These are phyloP conservation scores for Apogon talboti DNA, from an alignment of 2,797 vertebrate species.

Conservation along the genomic window DNA sequence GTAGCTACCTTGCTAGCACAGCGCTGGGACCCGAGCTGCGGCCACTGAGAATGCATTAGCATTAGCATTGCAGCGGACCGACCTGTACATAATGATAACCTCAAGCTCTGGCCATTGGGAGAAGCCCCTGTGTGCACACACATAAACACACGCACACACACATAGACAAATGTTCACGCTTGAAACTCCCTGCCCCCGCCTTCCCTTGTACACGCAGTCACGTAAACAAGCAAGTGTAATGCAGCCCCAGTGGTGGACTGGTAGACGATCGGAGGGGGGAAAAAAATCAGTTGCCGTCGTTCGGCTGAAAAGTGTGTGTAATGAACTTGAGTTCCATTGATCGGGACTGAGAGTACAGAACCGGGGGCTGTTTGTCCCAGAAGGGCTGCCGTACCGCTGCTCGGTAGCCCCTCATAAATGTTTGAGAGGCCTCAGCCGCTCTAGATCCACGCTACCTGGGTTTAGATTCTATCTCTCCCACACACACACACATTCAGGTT, in stretches of 20 bases:
- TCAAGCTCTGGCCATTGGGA: constrained; percentile 76
- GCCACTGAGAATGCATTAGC: constrained; percentile 74
- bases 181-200: constrained; percentile 50
- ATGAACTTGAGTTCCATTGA: constrained; percentile 83
- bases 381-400: constrained; percentile 71
- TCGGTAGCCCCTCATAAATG: constrained; percentile 84
- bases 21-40: constrained; percentile 61
- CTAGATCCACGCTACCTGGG: constrained; percentile 64
- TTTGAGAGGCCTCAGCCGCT: constrained; percentile 78
- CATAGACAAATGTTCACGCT: constrained; percentile 23
- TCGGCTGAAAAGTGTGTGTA: constrained; percentile 77
- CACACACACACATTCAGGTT: constrained; percentile 63
- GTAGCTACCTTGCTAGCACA: constrained; percentile 63
- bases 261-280: constrained; percentile 43
- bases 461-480: constrained; percentile 58
- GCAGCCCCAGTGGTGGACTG: constrained; percentile 66
- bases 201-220: constrained; percentile 59
- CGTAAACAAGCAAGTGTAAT: constrained; percentile 76
- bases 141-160: constrained; percentile 30
- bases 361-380: constrained; percentile 84
- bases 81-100: constrained; percentile 80
- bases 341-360: constrained; percentile 78
- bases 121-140: constrained; percentile 31
- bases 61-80: constrained; percentile 76
- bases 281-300: constrained; percentile 60